A percentile compares a stretch with the other conserved stretches of the same genome.
Conservation (phyloP, 2,113 vertebrate genomes). For the Stomatorhinus ivindoensis region DNA sequence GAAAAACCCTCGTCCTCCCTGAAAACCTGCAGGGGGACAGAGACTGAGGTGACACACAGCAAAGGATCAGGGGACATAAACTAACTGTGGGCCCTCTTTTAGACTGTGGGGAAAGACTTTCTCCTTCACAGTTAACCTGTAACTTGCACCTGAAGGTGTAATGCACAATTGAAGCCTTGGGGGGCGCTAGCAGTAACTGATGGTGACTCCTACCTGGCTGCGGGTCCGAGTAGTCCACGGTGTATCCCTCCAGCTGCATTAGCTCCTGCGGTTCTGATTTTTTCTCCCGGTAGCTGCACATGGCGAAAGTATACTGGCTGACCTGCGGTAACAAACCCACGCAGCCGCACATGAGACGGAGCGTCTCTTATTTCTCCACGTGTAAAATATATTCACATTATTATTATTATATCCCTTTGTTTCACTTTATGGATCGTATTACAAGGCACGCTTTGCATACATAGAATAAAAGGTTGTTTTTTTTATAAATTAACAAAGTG, state of each 20-base stretch:
- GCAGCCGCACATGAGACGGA: background rate
- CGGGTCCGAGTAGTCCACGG: conserved; percentile 90
- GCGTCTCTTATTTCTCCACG: background rate
- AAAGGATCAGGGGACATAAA: background rate
- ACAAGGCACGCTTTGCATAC: background rate
- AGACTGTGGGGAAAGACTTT: background rate
- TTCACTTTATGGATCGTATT: background rate
- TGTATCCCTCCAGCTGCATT: conserved; percentile 96
- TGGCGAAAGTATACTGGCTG: conserved; percentile 96
- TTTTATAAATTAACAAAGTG: background rate
- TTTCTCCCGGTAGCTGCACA: conserved; percentile 98
- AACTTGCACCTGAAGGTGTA: background rate
- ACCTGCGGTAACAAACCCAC: conserved; percentile 59
- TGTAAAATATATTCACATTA: background rate
- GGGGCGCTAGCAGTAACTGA: background rate
- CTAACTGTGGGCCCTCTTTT: background rate
- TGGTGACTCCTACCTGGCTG: conserved; percentile 69
- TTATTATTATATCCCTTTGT: background rate
- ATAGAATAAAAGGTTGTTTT: background rate
- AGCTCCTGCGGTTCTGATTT: conserved; percentile 93
- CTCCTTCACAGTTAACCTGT: background rate
- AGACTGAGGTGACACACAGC: background rate
- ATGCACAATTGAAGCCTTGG: background rate
- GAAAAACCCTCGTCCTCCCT: conserved; percentile 84
- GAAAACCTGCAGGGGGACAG: conserved; percentile 65